phyloP scores from a whole-genome alignment of 2,797 vertebrate species.

The Semotilus atromaculatus region DNA sequence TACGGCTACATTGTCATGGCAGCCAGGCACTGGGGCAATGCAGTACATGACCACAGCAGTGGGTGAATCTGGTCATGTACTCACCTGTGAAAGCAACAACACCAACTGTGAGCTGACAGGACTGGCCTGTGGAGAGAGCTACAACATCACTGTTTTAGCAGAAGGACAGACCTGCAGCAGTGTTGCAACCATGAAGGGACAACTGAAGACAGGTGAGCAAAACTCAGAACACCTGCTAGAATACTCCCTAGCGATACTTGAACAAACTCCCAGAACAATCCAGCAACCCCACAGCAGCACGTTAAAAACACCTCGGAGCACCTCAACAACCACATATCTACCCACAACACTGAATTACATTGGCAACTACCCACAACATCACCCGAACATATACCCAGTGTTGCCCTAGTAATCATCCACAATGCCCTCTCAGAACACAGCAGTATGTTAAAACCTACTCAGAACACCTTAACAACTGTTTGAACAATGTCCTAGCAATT shows the following conservation, averaged over 20 bases:
- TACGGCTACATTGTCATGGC: slow-evolving; percentile 70
- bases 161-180: slow-evolving; percentile 71
- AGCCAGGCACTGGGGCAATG: slow-evolving; percentile 67
- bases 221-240: background rate
- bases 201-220: slow-evolving; percentile 75
- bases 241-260: background rate
- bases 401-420: background rate
- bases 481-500: too few relatives aligned
- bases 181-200: slow-evolving; percentile 61
- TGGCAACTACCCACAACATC: background rate
- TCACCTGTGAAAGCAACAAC: slow-evolving; percentile 61
- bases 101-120: slow-evolving; percentile 71
- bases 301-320: background rate
- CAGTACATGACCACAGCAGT: slow-evolving; percentile 66
- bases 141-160: slow-evolving; percentile 71
- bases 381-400: background rate
- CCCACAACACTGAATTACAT: background rate
- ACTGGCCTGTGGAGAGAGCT: slow-evolving; percentile 75
- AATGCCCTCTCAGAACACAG: background rate
- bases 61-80: slow-evolving; percentile 50
- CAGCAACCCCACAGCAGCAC: background rate
- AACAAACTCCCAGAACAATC: background rate
- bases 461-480: background rate
- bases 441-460: background rate
- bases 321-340: background rate